Conservation (phyloP, 2,113 vertebrate species). For the Lamprologus speciosus region DNA sequence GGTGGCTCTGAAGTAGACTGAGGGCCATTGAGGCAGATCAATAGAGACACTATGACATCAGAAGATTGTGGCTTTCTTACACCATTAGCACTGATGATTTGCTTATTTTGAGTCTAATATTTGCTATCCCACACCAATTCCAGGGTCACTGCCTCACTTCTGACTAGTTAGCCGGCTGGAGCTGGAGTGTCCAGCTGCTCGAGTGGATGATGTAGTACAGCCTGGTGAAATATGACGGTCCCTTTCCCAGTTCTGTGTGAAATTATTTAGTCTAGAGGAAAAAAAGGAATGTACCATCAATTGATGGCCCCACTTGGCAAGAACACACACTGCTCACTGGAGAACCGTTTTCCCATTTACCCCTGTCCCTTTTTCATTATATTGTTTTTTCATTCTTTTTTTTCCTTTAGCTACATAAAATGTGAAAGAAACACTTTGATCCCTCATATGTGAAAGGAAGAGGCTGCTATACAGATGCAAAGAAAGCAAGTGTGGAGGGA, state of each 20-base stretch:
- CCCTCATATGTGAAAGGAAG: conserved; percentile 12
- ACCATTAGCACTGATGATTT: background rate
- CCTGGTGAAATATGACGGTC: conserved; percentile 12
- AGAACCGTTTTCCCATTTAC: conserved; percentile 46
- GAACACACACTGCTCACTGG: background rate
- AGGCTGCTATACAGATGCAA: background rate
- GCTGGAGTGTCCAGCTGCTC: background rate
- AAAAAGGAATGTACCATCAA: conserved; percentile 9
- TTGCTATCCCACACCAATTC: background rate
- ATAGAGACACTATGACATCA: background rate
- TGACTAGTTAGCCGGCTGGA: background rate
- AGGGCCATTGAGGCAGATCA: background rate
- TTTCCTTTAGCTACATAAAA: conserved; percentile 32
- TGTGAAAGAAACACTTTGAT: conserved; percentile 41
- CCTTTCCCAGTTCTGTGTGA: conserved; percentile 14
- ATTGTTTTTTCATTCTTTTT: background rate
- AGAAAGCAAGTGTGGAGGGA: background rate
- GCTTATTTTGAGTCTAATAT: conserved; percentile 2
- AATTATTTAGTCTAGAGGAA: conserved; percentile 33
- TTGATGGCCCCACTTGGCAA: background rate
- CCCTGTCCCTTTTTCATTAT: conserved; percentile 8
- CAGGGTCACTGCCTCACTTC: background rate
- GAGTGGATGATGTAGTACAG: conserved; percentile 12
- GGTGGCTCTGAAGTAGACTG: background rate
- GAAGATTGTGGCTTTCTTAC: background rate